Base-by-base conservation (phyloP, 92 coral and sea anemone genomes). In the Zoanthus gigantus region DNA sequence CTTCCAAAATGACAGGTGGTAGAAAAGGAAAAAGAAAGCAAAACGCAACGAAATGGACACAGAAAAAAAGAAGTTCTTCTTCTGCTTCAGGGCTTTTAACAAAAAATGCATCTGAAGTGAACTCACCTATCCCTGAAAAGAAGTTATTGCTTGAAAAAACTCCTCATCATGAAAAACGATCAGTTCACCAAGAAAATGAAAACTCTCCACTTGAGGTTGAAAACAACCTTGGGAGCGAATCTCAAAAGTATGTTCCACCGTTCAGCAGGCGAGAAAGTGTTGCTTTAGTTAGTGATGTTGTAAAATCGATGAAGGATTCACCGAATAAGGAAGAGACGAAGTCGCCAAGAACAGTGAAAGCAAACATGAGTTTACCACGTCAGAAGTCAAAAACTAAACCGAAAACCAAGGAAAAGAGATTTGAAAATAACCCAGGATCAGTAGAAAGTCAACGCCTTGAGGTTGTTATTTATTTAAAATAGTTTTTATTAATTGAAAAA, bases 191-290 rank as follows among this genome's bases (percentile, higher is more conserved):
- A 63, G 85, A 5, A 61, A 63, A 61, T 10, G 84, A 63, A 18
- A 45, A 44, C 12, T 29, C 74, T 63, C 69, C 17, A 63, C 69
- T 63, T n/a, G 31, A 23, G 8, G 10, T 17, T 63, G 18, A 11
- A 18, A 15, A 17, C 8, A 80, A 71, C 12, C 12, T 48, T 5
- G 37, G 63, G 34, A 16, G 10, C 30, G 73, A 79, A 71, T 28
- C 74, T 2, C 50, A 90, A 9, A 90, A 90, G 58, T 90, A 90
- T 81, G 90, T 90, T 14, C 93, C 93, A 31, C 93, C 90, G 13
- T 90, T 90, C 68, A 87, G 88, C 31, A 82, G 93, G 13, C 81
- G 37, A 16, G 61, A 54, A 31, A 91, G 78, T n/a, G 75, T 52
- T 17, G 16, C 58, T 9, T 82, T 48, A 9, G 82, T 6, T 3